Conservation (phyloP, 1,140 invertebrate species). For the Physella acuta region DNA sequence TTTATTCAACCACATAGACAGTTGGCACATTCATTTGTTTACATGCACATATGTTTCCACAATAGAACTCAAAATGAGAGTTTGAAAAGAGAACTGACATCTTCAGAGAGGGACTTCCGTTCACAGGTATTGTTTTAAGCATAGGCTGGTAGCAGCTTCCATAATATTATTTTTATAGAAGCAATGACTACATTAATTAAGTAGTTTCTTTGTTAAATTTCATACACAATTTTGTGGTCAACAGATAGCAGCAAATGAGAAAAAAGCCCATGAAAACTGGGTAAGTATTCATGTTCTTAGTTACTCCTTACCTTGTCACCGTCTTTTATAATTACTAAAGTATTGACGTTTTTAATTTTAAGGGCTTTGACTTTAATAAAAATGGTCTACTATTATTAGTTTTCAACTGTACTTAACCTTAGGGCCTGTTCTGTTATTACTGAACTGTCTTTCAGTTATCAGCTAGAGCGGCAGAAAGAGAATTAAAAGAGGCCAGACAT, state of each 20-base stretch:
- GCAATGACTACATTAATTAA: too few relatives aligned
- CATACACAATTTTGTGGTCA: too few relatives aligned
- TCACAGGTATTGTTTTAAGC: constrained; percentile 42
- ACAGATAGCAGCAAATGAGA: constrained; percentile 56
- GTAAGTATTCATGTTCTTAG: constrained; percentile 34
- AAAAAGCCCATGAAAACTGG: constrained; percentile 58
- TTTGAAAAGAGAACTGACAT: constrained; percentile 49
- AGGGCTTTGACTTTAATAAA: too few relatives aligned
- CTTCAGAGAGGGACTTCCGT: constrained; percentile 53
- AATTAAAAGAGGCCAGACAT: constrained; percentile 49
- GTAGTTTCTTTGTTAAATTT: too few relatives aligned
- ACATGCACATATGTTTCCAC: too few relatives aligned
- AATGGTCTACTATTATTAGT: neutral
- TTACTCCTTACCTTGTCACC: neutral
- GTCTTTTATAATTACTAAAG: too few relatives aligned
- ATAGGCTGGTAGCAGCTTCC: too few relatives aligned
- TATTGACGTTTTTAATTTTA: neutral
- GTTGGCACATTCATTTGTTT: too few relatives aligned
- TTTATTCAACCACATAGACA: too few relatives aligned
- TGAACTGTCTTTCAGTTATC: constrained; percentile 48
- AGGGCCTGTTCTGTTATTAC: neutral
- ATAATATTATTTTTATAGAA: too few relatives aligned
- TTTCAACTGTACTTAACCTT: neutral
- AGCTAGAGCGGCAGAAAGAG: constrained; percentile 50
- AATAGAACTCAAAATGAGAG: constrained; percentile 51